Evolutionary conservation across 2,888 invertebrate species (phyloP), one percentile per base, ranked within the genome.

Genomic region (Drosophila atripex): DNA sequence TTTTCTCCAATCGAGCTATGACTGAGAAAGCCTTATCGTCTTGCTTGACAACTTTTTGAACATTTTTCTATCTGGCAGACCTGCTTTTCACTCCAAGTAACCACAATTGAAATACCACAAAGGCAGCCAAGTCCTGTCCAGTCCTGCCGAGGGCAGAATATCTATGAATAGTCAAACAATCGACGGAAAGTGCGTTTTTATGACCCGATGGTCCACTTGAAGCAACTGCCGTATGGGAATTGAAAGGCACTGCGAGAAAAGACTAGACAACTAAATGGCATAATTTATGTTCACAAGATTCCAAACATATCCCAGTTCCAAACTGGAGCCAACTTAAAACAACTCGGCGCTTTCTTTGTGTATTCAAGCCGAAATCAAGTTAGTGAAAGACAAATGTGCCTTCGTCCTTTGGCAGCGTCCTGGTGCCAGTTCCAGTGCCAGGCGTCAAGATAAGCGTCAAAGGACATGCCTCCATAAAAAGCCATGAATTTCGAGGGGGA

Each of bases 361-460:
- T 43, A 12, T 18, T 18, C 18, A 30, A 59, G 50, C 18, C 52
- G 35, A 83, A 80, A 79, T 83, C 87, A 73, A 84, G 78, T 84
- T 77, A 80, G 80, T 66, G 75, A 68, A 84, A 77, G 80, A 71
- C 69, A 86, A 84, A 77, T 65, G 72, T 69, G 54, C 16, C 52
- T 25, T 23, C 32, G 49, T 30, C 47, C 49, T 9, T 45, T 35
- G 21, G 25, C 39, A 12, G 18, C 5, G 35, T 50, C 35, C 49
- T 41, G 43, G 64, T 53, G 54, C 66, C 66, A 54, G 53, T 54
- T 43, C 32, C 54, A 66, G 69, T 35, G 47, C 47, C 51, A 39
- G 51, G 58, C 58, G 56, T 39, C 46, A 64, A 68, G 88, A 85
- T 82, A 82, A 85, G 82, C 79, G 86, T 72, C 82, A 87, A 85